Conservation (phyloP, 2,888 invertebrate genomes). For the Lycaena phlaeas region DNA sequence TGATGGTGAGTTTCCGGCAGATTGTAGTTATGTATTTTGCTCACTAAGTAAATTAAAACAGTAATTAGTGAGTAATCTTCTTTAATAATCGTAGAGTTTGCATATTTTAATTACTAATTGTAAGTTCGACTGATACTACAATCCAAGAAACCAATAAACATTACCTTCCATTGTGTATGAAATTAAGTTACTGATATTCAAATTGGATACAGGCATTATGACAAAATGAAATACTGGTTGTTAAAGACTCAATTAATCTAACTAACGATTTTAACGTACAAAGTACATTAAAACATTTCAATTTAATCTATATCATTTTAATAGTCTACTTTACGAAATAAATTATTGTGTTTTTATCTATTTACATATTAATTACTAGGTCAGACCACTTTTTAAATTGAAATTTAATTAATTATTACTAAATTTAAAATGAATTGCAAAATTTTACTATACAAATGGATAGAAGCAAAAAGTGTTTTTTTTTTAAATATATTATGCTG, state of each 20-base stretch:
- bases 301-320: conserved; percentile 9
- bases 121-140: too few relatives aligned
- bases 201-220: not conserved
- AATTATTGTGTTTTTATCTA: conserved; percentile 62
- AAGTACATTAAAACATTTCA: conserved; percentile 37
- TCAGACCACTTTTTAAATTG: conserved; percentile 25
- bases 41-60: too few relatives aligned
- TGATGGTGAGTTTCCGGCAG: too few relatives aligned
- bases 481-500: not conserved
- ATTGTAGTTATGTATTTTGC: too few relatives aligned
- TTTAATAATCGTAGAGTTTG: too few relatives aligned
- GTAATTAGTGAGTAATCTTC: too few relatives aligned
- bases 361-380: conserved; percentile 32
- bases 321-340: conserved; percentile 55
- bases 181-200: too few relatives aligned
- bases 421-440: conserved; percentile 13
- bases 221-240: conserved; percentile 11
- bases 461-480: conserved; percentile 6
- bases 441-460: conserved; percentile 8
- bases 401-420: conserved; percentile 18
- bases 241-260: conserved; percentile 56
- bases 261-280: conserved; percentile 65
- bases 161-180: too few relatives aligned
- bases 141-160: too few relatives aligned
- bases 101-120: too few relatives aligned